Evolutionary conservation across 1,140 invertebrate species (phyloP).

Genomic region (Cyclina sinensis): DNA sequence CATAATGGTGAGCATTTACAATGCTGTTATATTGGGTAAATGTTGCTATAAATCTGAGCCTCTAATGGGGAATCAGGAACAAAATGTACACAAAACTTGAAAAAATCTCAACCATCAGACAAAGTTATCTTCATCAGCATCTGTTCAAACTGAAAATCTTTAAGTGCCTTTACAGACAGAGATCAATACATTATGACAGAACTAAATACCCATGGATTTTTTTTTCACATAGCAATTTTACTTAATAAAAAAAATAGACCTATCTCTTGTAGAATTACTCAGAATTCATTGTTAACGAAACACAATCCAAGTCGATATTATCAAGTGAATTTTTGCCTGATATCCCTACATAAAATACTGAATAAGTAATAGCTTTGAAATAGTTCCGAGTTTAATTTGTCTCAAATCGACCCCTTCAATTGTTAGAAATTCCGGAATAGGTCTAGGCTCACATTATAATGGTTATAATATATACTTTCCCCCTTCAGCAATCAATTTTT

Average conservation of each 20-base stretch:
- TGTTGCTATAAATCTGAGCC: no score
- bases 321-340: conserved; percentile 66
- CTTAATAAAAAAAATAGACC: not conserved
- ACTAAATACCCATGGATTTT: conserved; percentile 4
- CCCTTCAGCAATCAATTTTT: conserved; percentile 44
- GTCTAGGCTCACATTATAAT: conserved; percentile 31
- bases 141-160: not conserved
- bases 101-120: not conserved
- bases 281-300: conserved; percentile 8
- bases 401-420: conserved; percentile 66
- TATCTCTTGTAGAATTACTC: conserved; percentile 5
- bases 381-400: conserved; percentile 68
- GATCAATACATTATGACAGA: conserved; percentile 11
- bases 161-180: not conserved
- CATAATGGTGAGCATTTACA: no score
- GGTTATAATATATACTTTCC: conserved; percentile 22
- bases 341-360: conserved; percentile 56
- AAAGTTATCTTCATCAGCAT: not conserved
- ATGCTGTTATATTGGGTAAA: no score
- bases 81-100: no score
- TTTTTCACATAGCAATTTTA: not conserved
- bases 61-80: no score
- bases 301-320: conserved; percentile 40
- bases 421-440: conserved; percentile 46
- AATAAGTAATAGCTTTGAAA: conserved; percentile 69